Evolutionary conservation across 2,113 vertebrate species (phyloP), one percentile per base, ranked within the genome.

Genomic region (Fregata magnificens): DNA sequence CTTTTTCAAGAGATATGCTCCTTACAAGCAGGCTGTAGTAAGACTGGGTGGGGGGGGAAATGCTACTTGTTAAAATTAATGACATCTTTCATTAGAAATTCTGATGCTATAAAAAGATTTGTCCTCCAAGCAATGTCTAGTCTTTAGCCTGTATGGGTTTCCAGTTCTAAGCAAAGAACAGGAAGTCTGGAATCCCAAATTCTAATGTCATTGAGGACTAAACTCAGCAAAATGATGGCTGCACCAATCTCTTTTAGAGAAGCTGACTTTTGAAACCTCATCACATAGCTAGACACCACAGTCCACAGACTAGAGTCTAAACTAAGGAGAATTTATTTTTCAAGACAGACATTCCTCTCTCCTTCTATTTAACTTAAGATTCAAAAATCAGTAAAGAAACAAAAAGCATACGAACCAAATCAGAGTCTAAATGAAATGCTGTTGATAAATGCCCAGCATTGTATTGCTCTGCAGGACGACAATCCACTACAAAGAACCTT

Each of bases 401-500:
- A 95, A 79, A 70, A 92, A 83, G 74, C 42, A 93, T 96, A 98
- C 98, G 88, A 98, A 99, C 99, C 98, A 99, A 98, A 97, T 99
- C 99, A 2, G 99, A 99, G 97, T 99, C 99, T 98, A 99, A 98
- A 95, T 99, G 99, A 98, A 99, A 99, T 20, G 99, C 99, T 34
- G 99, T 99, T 88, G 99, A 99, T 94, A 99, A 98, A 95, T 99
- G 99, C 2, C 99, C 99, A 81, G 99, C 99, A 67, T 99, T 99
- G 97, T 99, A 99, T 97, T 99, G 99, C 97, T 99, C 99, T 28
- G 99, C 99, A 95, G 99, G 99, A 86, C 99, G 98, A 95, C 99
- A 99, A 93, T 99, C 99, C 96, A 99, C 99, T 86, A 99, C 99
- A 88, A 99, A 99, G 97, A 99, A 99, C 13, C 99, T 99, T 14